Conservation (phyloP, 1,140 invertebrate genomes). For the Drosophila mauritiana region DNA sequence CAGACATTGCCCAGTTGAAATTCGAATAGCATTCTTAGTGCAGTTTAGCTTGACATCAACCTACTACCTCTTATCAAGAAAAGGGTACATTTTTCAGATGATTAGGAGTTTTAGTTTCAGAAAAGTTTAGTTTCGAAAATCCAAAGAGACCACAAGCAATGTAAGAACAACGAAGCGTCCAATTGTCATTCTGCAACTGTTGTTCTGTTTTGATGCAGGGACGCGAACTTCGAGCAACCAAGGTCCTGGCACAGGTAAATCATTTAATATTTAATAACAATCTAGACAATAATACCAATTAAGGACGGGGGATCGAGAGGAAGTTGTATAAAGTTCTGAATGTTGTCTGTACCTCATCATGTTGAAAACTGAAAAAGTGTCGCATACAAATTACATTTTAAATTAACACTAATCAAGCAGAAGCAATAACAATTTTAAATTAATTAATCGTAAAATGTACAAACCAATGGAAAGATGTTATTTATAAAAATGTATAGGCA, state of each 20-base stretch:
- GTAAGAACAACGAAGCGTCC: conserved; percentile 85
- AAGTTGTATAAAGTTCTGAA: conserved; percentile 64
- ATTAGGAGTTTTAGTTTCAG: background rate
- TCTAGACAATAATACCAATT: conserved; percentile 43
- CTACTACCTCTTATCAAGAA: conserved; percentile 63
- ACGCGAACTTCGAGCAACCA: conserved; percentile 56
- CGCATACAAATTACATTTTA: conserved; percentile 50
- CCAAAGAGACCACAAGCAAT: conserved; percentile 84
- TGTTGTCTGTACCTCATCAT: conserved; percentile 72
- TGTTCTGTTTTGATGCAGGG: conserved; percentile 84
- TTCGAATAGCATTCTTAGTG: background rate
- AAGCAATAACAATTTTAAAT: conserved; percentile 76
- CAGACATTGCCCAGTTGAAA: background rate
- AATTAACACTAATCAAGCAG: conserved; percentile 36
- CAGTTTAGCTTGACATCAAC: conserved; percentile 47
- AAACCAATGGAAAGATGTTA: conserved; percentile 53
- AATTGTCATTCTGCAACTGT: conserved; percentile 85
- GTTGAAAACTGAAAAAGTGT: conserved; percentile 64
- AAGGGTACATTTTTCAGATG: background rate
- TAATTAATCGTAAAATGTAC: conserved; percentile 68
- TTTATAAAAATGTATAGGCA: conserved; percentile 16
- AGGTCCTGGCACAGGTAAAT: conserved; percentile 66
- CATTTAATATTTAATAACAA: conserved; percentile 15
- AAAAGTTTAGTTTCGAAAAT: conserved; percentile 5
- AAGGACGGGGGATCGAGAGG: conserved; percentile 2